Evolutionary conservation across 2,113 vertebrate genomes (phyloP).

Genomic region (Malurus melanocephalus): DNA sequence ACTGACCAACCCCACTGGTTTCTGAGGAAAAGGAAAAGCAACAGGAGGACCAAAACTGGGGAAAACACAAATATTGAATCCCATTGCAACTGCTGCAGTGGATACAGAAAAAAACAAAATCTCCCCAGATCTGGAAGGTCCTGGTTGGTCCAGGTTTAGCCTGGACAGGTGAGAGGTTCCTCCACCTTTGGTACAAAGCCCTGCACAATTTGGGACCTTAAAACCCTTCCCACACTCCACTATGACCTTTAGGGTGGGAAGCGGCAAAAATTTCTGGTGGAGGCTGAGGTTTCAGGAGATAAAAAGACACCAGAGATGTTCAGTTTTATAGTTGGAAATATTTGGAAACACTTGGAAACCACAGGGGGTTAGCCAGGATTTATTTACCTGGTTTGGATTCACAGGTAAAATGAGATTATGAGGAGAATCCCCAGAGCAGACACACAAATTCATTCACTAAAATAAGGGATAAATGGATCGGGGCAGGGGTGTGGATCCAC

Average conservation of each 20-base stretch:
- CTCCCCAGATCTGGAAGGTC: neutral
- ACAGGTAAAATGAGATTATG: fast-evolving
- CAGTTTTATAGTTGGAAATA: fast-evolving
- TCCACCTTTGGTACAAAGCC: neutral
- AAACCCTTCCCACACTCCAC: neutral
- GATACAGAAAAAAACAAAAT: neutral
- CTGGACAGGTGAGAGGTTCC: neutral
- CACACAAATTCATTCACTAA: neutral
- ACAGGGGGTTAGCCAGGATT: neutral
- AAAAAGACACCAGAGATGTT: fast-evolving
- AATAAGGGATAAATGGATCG: fast-evolving
- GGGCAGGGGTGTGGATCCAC: fast-evolving
- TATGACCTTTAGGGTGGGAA: fast-evolving
- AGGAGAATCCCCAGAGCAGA: neutral
- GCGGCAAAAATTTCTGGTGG: fast-evolving
- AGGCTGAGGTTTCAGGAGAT: neutral
- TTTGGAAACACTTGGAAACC: neutral
- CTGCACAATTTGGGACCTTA: neutral
- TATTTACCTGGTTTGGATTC: neutral
- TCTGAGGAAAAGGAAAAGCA: neutral
- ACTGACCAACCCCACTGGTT: neutral
- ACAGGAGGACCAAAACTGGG: fast-evolving
- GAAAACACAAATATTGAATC: fast-evolving
- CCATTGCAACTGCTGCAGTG: fast-evolving
- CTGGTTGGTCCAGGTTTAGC: neutral